Percentiles rank a stretch among this genome's conserved stretches.
Evolutionary conservation across 2,888 invertebrate genomes (phyloP).

Genomic region (Lepidonotus clava): DNA sequence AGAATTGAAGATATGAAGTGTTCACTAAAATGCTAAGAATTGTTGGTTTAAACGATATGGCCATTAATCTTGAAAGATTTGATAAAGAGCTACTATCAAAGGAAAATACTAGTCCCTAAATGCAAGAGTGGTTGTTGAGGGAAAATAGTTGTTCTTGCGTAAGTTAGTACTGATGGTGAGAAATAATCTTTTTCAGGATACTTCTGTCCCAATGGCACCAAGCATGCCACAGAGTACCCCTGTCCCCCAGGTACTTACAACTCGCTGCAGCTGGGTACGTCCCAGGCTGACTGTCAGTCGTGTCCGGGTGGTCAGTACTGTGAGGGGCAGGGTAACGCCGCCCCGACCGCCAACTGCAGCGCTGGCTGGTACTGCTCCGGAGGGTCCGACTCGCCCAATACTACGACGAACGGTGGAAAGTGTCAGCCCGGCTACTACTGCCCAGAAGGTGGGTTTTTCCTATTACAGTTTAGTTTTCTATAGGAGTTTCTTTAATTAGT

Average conservation of each 20-base stretch:
- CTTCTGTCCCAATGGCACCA: slow-evolving; percentile 76
- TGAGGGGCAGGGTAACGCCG: slow-evolving; percentile 72
- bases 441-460: slow-evolving; percentile 75
- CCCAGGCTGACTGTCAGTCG: slow-evolving; percentile 68
- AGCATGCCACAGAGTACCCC: slow-evolving; percentile 70
- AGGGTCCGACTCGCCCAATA: slow-evolving; percentile 71
- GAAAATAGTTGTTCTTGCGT: no score
- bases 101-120: no score
- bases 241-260: slow-evolving; percentile 77
- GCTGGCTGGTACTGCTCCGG: slow-evolving; percentile 76
- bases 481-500: no score
- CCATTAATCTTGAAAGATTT: no score
- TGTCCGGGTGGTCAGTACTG: slow-evolving; percentile 78
- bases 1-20: no score
- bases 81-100: no score
- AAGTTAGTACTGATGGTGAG: no score
- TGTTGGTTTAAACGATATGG: no score
- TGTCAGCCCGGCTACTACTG: slow-evolving; percentile 76
- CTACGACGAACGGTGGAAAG: slow-evolving; percentile 72
- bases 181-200: slow-evolving; percentile 74
- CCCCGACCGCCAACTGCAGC: slow-evolving; percentile 73
- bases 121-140: no score
- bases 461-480: no score
- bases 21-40: no score
- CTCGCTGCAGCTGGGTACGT: slow-evolving; percentile 65